A percentile compares a stretch with the other conserved stretches of the same genome.
Evolutionary conservation across 2,797 vertebrate species (phyloP).

Genomic region (Xenopus petersii): DNA sequence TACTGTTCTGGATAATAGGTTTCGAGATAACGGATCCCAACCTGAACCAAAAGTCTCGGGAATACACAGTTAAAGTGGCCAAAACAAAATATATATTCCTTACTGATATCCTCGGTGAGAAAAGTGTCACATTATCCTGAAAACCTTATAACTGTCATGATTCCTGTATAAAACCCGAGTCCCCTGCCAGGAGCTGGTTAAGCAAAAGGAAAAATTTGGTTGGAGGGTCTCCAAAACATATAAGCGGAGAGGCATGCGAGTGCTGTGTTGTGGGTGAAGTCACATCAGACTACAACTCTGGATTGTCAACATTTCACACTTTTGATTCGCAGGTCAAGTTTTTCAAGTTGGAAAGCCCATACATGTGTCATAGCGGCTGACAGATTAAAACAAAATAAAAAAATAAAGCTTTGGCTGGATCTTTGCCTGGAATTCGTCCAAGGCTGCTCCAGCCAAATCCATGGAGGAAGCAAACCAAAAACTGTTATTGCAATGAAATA

Average conservation of each 20-base stretch:
- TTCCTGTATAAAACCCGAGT: not conserved
- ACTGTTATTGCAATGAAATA: slow-evolving; percentile 11
- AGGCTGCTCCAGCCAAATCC: not conserved
- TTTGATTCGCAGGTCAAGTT: slow-evolving; percentile 9
- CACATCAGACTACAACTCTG: slow-evolving; percentile 8
- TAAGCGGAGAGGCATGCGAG: not conserved
- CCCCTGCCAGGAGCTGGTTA: slow-evolving; percentile 10
- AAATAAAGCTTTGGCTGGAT: slow-evolving; percentile 1
- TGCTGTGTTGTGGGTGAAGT: slow-evolving; percentile 1
- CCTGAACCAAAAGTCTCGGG: no score
- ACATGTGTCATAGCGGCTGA: slow-evolving; percentile 6
- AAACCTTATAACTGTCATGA: not conserved
- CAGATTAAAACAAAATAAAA: slow-evolving; percentile 14
- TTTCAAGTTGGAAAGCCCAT: slow-evolving; percentile 3
- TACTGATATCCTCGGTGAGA: not conserved
- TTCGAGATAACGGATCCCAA: no score
- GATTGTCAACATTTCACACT: slow-evolving; percentile 10
- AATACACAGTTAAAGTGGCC: no score
- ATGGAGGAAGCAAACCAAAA: slow-evolving; percentile 5
- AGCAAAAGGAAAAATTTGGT: not conserved
- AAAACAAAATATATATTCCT: not conserved
- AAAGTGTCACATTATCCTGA: slow-evolving; percentile 2
- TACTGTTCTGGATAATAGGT: no score
- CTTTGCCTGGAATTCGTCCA: slow-evolving; percentile 6
- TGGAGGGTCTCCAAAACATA: slow-evolving; percentile 2